Percentiles rank a stretch among this genome's conserved stretches.
Evolutionary conservation across 2,797 vertebrate genomes (phyloP).

Genomic region (Pantherophis alleghaniensis): DNA sequence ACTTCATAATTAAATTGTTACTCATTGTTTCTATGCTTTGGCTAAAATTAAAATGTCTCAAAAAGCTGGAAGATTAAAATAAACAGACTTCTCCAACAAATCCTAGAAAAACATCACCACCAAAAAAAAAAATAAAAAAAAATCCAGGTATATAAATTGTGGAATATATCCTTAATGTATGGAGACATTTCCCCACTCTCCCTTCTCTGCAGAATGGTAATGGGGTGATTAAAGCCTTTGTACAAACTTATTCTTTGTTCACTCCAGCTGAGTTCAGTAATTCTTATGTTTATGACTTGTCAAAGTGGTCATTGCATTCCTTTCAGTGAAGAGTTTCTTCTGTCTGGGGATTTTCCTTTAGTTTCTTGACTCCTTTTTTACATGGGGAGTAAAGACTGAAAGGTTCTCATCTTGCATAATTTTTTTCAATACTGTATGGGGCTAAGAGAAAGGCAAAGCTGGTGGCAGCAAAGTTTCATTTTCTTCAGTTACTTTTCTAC

Average conservation of each 20-base stretch:
- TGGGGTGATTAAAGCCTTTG: not conserved
- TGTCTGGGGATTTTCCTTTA: not conserved
- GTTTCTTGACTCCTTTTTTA: not conserved
- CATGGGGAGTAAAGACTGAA: not conserved
- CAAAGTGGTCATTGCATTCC: not conserved
- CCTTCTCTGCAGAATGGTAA: not conserved
- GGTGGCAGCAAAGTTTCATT: not conserved
- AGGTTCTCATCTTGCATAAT: not conserved
- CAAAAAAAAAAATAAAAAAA: not conserved
- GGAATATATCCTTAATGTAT: not conserved
- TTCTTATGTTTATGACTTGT: not conserved
- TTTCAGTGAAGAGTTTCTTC: not conserved
- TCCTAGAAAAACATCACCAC: not conserved
- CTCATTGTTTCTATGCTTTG: not conserved
- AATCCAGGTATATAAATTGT: not conserved
- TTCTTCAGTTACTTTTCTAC: not conserved
- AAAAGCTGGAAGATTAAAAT: not conserved
- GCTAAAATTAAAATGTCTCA: not conserved
- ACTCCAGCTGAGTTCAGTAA: not conserved
- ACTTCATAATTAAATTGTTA: not conserved
- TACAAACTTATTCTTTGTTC: not conserved
- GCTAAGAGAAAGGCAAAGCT: not conserved
- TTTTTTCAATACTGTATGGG: not conserved
- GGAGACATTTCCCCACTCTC: not conserved
- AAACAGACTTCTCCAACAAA: not conserved